Base-by-base conservation (phyloP, 92 coral and sea anemone species). In the Blastomussa wellsi region DNA sequence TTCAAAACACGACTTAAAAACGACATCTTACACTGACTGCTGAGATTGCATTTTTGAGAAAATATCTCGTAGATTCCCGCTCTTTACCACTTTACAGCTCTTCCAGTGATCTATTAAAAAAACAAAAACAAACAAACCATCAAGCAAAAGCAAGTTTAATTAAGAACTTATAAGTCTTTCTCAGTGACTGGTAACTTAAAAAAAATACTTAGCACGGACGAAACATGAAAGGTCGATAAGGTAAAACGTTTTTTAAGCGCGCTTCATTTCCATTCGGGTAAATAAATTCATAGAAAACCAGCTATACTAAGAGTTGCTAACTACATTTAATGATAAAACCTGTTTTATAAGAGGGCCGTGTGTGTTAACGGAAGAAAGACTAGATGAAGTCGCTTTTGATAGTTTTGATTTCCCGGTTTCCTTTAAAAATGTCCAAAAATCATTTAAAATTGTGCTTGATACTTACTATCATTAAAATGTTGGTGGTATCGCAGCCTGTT, bases 101-200 rank as follows among this genome's bases (percentile, higher is more conserved):
- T 78, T 78, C 81, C 81, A 78, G 66, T 78, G 81, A 78, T 78
- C 81, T 78, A 20, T 51, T 53, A 22, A 48, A 24, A 17, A 77
- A 51, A n/a, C n/a, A n/a, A n/a, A n/a, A n/a, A n/a, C n/a, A 48
- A 7, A 13, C 12, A 48, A 7, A 48, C 12, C 19, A 44, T 26
- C 31, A n/a, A 31, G 7, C 57, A 15, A 5, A 5, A 5, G 53
- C 53, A 49, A 49, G 12, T 49, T 15, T 49, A 49, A 49, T 49
- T 9, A 52, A 57, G 47, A 36, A 59, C 28, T 31, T 24, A 64
- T 29, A 17, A 57, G 16, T 28, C 15, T 33, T 24, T 44, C 31
- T 26, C 32, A 35, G 17, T 47, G 1, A 76, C 37, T 44, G 12
- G 2, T 70, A 70, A 35, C 8, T 8, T 49, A 49, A 49, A 3